Conservation (phyloP, 2,888 invertebrate species). For the Eupsilia transversa region DNA sequence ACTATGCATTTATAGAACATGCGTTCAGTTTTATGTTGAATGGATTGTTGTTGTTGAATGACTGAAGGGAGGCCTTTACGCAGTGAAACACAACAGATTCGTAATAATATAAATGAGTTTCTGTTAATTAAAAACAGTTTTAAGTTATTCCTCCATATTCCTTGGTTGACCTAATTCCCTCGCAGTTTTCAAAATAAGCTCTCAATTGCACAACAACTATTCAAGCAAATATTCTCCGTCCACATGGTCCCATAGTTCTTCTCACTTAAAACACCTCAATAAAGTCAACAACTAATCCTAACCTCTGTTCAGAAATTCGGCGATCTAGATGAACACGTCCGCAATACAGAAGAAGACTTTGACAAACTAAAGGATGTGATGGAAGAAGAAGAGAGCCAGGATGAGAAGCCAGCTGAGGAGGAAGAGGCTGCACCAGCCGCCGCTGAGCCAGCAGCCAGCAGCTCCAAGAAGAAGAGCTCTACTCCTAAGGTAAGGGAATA, state of each 20-base stretch:
- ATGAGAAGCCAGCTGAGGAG: slow-evolving; percentile 72
- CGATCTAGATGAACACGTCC: slow-evolving; percentile 88
- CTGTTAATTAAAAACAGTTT: not conserved
- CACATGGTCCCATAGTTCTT: not conserved
- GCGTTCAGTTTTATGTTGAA: not conserved
- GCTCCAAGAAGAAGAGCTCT: slow-evolving; percentile 85
- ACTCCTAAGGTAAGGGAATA: slow-evolving; percentile 82
- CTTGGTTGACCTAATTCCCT: not conserved
- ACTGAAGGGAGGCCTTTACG: no score
- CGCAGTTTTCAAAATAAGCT: not conserved
- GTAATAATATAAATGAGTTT: not conserved
- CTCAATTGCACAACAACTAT: not conserved
- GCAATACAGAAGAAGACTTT: slow-evolving; percentile 92
- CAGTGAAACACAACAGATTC: not conserved
- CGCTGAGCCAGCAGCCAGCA: slow-evolving; percentile 61
- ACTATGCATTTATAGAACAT: not conserved
- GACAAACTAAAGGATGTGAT: slow-evolving; percentile 92
- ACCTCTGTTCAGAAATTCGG: slow-evolving; percentile 82
- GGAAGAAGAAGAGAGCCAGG: slow-evolving; percentile 74
- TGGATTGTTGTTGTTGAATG: not conserved
- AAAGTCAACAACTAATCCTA: not conserved
- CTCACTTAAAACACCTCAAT: not conserved
- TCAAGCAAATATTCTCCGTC: not conserved
- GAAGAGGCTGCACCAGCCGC: slow-evolving; percentile 65
- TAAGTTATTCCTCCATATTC: not conserved